Evolutionary conservation across 2,797 vertebrate genomes (phyloP).

Genomic region (Chaetodon trifasciatus): DNA sequence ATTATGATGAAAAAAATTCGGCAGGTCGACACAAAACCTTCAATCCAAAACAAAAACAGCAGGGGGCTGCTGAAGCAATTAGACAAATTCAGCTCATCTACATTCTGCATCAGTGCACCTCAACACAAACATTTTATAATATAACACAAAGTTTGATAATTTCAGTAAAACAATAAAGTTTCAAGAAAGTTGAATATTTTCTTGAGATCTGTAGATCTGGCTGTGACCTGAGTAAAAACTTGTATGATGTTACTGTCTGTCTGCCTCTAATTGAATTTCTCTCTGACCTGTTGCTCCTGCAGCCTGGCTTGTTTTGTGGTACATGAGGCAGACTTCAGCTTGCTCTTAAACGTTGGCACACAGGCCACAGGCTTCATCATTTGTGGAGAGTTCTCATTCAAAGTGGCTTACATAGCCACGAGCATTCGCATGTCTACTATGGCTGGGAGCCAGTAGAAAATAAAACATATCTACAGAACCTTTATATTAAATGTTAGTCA

Average conservation of each 20-base stretch:
- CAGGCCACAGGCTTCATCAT: not conserved
- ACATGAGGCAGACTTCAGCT: not conserved
- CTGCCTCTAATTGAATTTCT: slow-evolving; percentile 10
- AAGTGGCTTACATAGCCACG: not conserved
- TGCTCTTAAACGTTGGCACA: slow-evolving; percentile 4
- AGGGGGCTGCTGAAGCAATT: not conserved
- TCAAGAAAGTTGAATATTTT: slow-evolving; percentile 10
- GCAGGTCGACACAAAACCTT: not conserved
- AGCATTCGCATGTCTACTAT: slow-evolving; percentile 20
- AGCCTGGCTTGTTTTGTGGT: slow-evolving; percentile 17
- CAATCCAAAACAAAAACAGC: not conserved
- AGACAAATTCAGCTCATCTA: no score
- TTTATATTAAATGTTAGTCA: slow-evolving; percentile 1
- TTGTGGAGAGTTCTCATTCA: slow-evolving; percentile 13
- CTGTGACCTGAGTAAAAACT: slow-evolving; percentile 31
- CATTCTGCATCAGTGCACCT: not conserved
- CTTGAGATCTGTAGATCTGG: slow-evolving; percentile 1
- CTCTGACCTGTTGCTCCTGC: slow-evolving; percentile 34
- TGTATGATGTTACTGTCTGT: slow-evolving; percentile 10
- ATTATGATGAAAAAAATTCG: not conserved
- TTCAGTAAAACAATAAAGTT: slow-evolving; percentile 13
- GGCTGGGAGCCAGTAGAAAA: not conserved
- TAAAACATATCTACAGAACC: slow-evolving; percentile 17
- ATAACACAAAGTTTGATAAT: not conserved
- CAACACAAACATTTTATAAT: not conserved